These are phyloP conservation scores for Latrodectus geometricus DNA, from an alignment of 1,140 invertebrate species.

Conservation along the genomic window DNA sequence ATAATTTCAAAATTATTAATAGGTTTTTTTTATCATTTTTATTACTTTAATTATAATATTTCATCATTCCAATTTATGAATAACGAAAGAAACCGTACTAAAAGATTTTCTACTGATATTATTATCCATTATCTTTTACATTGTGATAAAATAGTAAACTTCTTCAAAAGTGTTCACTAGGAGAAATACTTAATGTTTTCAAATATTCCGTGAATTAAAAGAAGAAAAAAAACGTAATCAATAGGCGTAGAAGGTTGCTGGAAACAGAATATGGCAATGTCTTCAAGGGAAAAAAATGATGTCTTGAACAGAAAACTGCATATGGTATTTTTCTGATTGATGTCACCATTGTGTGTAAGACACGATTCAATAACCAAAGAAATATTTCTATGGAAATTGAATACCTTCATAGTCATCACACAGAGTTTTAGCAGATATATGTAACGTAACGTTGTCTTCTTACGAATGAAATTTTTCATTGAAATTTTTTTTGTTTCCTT, in stretches of 20 bases:
- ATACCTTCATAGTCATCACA: conserved; percentile 26
- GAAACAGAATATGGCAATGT: not conserved
- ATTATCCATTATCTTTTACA: too few relatives aligned
- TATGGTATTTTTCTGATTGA: not conserved
- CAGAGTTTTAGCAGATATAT: conserved; percentile 12
- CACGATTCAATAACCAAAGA: conserved; percentile 42
- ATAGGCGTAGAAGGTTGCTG: conserved; percentile 1
- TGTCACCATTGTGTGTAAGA: conserved; percentile 22
- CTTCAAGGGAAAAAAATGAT: not conserved
- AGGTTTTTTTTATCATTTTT: too few relatives aligned
- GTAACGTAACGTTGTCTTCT: conserved; percentile 29
- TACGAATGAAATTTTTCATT: not conserved
- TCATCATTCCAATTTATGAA: too few relatives aligned
- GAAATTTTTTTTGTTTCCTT: not conserved
- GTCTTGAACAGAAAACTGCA: not conserved
- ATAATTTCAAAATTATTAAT: too few relatives aligned
- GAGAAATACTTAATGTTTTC: too few relatives aligned
- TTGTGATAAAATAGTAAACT: too few relatives aligned
- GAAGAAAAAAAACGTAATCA: not conserved
- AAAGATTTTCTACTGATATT: too few relatives aligned
- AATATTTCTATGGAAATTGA: conserved; percentile 45
- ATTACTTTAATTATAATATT: too few relatives aligned
- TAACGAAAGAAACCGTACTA: too few relatives aligned
- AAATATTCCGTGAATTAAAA: not conserved
- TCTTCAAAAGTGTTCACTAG: too few relatives aligned